phyloP scores from a whole-genome alignment of 1,140 invertebrate species.

The Heliconius congener region DNA sequence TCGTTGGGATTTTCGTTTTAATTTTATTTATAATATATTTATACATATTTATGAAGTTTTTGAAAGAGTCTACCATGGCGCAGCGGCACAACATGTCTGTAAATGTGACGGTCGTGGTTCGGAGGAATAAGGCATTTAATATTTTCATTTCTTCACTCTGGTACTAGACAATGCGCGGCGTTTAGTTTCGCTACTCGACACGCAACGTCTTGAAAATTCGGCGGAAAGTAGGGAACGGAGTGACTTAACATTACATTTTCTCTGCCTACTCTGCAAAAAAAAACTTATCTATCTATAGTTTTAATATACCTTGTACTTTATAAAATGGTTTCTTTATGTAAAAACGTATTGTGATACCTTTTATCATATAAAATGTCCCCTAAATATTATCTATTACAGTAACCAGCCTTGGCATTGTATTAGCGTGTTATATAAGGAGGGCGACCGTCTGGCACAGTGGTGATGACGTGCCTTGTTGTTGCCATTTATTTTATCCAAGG shows the following conservation, averaged over 20 bases:
- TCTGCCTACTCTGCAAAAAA: not conserved
- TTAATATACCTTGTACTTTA: too few relatives aligned
- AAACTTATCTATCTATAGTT: not conserved
- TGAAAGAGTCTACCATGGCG: too few relatives aligned
- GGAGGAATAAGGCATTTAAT: not conserved
- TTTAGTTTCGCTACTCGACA: not conserved
- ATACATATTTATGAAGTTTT: not conserved
- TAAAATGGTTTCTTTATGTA: too few relatives aligned
- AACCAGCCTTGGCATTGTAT: not conserved
- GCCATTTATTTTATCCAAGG: not conserved
- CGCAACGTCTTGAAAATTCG: not conserved
- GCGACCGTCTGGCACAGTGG: conserved; percentile 4
- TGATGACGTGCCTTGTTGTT: not conserved
- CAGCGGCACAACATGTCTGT: too few relatives aligned
- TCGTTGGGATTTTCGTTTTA: not conserved
- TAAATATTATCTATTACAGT: not conserved
- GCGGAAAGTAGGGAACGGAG: not conserved
- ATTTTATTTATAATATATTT: not conserved
- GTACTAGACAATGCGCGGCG: not conserved
- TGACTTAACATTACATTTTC: not conserved
- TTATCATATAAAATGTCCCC: too few relatives aligned
- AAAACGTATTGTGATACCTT: too few relatives aligned
- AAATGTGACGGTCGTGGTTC: not conserved
- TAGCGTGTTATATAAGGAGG: conserved; percentile 1
- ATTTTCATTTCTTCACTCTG: too few relatives aligned